Evolutionary conservation across 2,113 vertebrate species (phyloP).

Genomic region (Colossoma macropomum): DNA sequence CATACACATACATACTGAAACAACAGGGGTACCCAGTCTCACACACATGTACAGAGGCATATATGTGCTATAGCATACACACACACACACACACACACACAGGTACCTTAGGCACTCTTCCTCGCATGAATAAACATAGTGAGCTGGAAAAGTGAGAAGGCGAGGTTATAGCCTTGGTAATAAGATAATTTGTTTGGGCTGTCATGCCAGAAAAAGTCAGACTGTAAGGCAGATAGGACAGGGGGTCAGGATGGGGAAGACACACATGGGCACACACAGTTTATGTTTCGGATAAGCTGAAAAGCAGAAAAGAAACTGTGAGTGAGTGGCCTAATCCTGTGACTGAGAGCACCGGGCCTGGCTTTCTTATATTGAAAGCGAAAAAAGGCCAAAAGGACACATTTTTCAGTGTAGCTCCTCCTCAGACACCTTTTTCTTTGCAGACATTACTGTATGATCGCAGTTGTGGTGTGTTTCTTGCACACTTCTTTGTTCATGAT

Average conservation of each 20-base stretch:
- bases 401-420: too few species aligned
- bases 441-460: too few species aligned
- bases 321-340: background rate
- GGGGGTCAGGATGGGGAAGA: constrained; percentile 45
- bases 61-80: constrained; percentile 8
- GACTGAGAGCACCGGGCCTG: background rate
- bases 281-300: background rate
- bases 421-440: too few species aligned
- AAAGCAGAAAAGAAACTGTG: background rate
- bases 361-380: background rate
- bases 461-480: too few species aligned
- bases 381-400: too few species aligned
- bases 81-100: constrained; percentile 35
- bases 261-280: constrained; percentile 32
- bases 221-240: constrained; percentile 54
- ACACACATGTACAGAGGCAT: constrained; percentile 8
- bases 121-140: constrained; percentile 31
- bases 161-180: constrained; percentile 56
- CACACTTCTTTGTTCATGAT: too few species aligned
- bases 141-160: constrained; percentile 38
- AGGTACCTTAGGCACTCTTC: constrained; percentile 31
- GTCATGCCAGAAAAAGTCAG: constrained; percentile 48
- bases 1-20: background rate
- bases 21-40: background rate
- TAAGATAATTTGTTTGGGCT: constrained; percentile 60